Conservation (phyloP, 1,140 invertebrate species). For the Trichonephila clavipes region DNA sequence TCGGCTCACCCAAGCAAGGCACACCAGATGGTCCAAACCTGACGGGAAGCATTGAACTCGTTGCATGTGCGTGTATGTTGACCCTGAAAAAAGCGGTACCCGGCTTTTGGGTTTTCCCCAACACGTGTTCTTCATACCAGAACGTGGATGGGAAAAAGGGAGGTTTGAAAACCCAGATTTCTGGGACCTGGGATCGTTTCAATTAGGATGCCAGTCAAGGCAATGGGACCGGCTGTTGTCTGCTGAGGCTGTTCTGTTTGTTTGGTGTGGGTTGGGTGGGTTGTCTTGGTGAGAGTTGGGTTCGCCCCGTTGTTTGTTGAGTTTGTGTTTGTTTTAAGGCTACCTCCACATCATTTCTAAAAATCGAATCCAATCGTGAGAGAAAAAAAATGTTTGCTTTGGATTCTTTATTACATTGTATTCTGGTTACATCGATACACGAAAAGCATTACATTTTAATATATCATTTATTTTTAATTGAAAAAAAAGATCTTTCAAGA, state of each 20-base stretch:
- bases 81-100: slow-evolving; percentile 17
- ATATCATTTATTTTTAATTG: too few relatives aligned
- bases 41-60: slow-evolving; percentile 36
- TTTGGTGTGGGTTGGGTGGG: background rate
- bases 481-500: too few relatives aligned
- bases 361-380: too few relatives aligned
- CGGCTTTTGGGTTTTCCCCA: slow-evolving; percentile 41
- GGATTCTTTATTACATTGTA: too few relatives aligned
- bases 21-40: background rate
- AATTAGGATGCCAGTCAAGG: slow-evolving; percentile 11
- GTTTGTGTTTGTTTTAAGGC: background rate
- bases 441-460: too few relatives aligned
- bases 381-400: too few relatives aligned
- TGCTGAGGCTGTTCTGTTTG: background rate
- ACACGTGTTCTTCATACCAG: slow-evolving; percentile 21
- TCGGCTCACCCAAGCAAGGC: background rate
- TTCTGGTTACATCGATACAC: too few relatives aligned
- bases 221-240: too few relatives aligned
- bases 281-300: background rate
- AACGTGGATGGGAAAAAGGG: background rate
- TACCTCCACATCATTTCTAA: too few relatives aligned
- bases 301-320: background rate
- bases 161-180: slow-evolving; percentile 1
- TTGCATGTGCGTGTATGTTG: background rate
- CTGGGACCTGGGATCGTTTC: slow-evolving; percentile 30